Evolutionary conservation across 2,797 vertebrate species (phyloP).

Genomic region (Vipera ursinii): DNA sequence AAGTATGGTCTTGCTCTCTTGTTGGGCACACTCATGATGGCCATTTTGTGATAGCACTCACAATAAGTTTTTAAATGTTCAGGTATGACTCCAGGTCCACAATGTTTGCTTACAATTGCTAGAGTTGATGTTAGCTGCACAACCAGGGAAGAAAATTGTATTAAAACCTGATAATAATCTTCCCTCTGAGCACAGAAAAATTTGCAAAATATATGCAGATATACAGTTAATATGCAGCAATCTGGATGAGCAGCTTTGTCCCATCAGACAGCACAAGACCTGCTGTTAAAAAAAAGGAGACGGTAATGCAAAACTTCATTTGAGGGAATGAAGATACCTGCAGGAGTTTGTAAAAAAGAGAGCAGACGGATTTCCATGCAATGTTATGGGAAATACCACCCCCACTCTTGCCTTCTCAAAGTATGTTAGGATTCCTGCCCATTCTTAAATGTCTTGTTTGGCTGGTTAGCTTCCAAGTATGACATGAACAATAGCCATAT

Average conservation of each 20-base stretch:
- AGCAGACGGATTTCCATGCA: slow-evolving; percentile 28
- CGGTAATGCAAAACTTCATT: slow-evolving; percentile 23
- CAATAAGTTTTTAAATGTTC: not conserved
- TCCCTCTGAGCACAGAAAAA: not conserved
- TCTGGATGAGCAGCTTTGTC: fast-evolving
- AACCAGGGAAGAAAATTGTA: fast-evolving
- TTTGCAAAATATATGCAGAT: not conserved
- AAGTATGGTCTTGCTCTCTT: too few species aligned
- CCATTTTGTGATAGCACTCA: too few species aligned
- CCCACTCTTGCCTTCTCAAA: slow-evolving; percentile 69
- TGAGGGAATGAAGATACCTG: slow-evolving; percentile 29
- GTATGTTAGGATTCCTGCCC: slow-evolving; percentile 87
- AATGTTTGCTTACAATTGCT: not conserved
- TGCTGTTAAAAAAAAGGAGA: fast-evolving
- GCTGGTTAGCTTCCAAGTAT: slow-evolving; percentile 90
- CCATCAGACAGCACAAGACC: not conserved
- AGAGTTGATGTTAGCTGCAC: fast-evolving
- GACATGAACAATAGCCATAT: slow-evolving; percentile 86
- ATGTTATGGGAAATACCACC: slow-evolving; percentile 82
- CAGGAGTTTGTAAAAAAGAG: slow-evolving; percentile 37
- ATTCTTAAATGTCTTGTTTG: slow-evolving; percentile 85
- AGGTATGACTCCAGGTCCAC: not conserved
- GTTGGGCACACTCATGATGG: too few species aligned
- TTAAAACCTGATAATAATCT: not conserved
- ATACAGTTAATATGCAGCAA: not conserved